Base-by-base conservation (phyloP, 2,888 invertebrate genomes). In the Agriotes lineatus region DNA sequence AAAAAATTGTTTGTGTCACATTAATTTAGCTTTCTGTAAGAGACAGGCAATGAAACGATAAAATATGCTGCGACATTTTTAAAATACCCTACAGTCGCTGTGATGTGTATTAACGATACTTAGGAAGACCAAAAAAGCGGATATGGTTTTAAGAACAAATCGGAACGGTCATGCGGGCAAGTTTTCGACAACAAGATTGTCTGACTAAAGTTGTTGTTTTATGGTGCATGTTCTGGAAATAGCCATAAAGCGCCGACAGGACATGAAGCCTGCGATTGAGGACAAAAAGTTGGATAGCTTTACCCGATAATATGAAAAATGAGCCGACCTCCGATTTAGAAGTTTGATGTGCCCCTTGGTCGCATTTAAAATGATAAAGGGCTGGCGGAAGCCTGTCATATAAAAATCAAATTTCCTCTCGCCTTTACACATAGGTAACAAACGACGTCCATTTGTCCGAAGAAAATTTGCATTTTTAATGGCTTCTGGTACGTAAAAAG, bases 341-440 rank as follows among this genome's bases (percentile, higher is more conserved):
- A 56, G 37, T 56, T 56, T 56, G 56, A 56, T 56, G 56, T 56
- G 37, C 56, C 56, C 39, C 19, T 18, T 56, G 56, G 56, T 56
- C 39, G 39, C 56, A 56, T 56, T 56, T 56, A 56, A 56, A 56
- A 56, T 56, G 56, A 56, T 56, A 56, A 56, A 56, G 39, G 56
- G 22, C 22, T 56, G 56, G 56, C 20, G n/a, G 39, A 20, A 37
- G 16, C 50, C 19, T 30, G 56, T 56, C 56, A 56, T 39, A 56
- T 56, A 56, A 56, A 56, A 56, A 56, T 56, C 56, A 56, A 56
- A 56, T 56, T 56, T 56, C 25, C 25, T 25, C 39, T 14, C 14
- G 12, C 35, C n/a, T 39, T 39, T 37, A 37, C 56, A 16, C 12
- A 19, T 39, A 35, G 16, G 52, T 56, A 56, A 56, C n/a, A 56